A percentile compares a stretch with the other conserved stretches of the same genome.
Conservation (phyloP, 2,888 invertebrate species). For the Catocala fraxini region DNA sequence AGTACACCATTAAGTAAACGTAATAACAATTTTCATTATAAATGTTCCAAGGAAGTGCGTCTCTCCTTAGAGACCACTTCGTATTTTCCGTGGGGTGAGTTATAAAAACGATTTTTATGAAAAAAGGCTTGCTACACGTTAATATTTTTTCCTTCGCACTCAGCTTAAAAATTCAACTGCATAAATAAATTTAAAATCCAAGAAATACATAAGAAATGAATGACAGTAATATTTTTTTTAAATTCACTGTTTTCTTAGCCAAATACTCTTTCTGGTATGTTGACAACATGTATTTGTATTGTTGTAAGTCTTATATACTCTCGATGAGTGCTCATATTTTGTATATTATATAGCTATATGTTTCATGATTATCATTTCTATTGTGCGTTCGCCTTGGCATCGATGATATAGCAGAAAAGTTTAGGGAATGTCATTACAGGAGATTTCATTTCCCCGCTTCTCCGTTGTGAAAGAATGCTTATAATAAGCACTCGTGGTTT, state of each 20-base stretch:
- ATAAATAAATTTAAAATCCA: too few relatives aligned
- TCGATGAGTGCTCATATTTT: constrained; percentile 5
- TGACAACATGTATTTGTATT: too few relatives aligned
- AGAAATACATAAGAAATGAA: too few relatives aligned
- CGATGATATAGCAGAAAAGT: constrained; percentile 6
- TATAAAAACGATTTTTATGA: constrained; percentile 17
- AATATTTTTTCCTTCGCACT: background rate
- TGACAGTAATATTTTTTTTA: too few relatives aligned
- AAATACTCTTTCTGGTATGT: too few relatives aligned
- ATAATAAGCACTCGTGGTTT: too few relatives aligned
- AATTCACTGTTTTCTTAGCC: too few relatives aligned
- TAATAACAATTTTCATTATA: constrained; percentile 46
- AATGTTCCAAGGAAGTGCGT: constrained; percentile 28
- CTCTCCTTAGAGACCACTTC: constrained; percentile 30
- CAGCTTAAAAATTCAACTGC: background rate
- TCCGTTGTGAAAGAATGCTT: background rate
- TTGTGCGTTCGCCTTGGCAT: constrained; percentile 2
- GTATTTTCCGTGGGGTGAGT: constrained; percentile 17
- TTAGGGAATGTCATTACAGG: constrained; percentile 3
- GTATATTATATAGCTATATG: background rate
- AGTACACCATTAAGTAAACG: constrained; percentile 40
- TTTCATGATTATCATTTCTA: constrained; percentile 8
- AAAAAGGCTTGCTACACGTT: background rate
- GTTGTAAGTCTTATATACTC: background rate
- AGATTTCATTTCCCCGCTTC: background rate